Evolutionary conservation across 2,797 vertebrate species (phyloP), one percentile per base, ranked within the genome.

Genomic region (Urosaurus nigricauda): DNA sequence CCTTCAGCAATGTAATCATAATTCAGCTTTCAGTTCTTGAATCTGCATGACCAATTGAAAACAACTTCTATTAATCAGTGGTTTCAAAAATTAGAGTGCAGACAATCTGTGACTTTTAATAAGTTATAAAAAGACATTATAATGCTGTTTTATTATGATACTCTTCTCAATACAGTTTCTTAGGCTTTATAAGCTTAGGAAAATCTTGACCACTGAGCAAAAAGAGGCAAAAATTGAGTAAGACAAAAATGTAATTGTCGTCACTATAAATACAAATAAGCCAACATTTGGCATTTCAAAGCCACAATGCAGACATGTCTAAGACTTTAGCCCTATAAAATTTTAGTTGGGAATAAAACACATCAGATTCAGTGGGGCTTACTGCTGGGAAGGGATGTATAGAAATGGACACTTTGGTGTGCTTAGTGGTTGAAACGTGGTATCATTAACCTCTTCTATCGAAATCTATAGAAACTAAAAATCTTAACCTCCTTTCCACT

Each of bases 1-100:
- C 84, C 63, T 89, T 91, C 63, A 91, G 87, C 14, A 88, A 56
- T 73, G 32, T 16, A 92, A 77, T 92, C 83, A 86, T 88, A 95
- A 92, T 40, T 79, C 77, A 88, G n/a, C 90, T 92, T 91, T 77
- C 85, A 88, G 1, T 16, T 40, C 90, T 4, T 86, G 79, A 93
- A 94, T 85, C 63, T 93, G 11, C 40, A 89, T 82, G 85, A 1
- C 14, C 71, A 70, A 77, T 65, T 60, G 53, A 79, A 58, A 87
- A 87, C 78, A 80, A 71, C 11, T 74, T 58, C 11, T 40, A 73
- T 74, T 81, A 87, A 81, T 87, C 81, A 84, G 11, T 2, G 19
- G 29, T n/a, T 79, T 78, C 35, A 70, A 71, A 65, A 79, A 40
- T 83, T 77, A 58, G n/a, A n/a, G 19, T n/a, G 63, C 37, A 37